phyloP scores from a whole-genome alignment of 2,797 vertebrate genomes.

The Platalea minor region DNA sequence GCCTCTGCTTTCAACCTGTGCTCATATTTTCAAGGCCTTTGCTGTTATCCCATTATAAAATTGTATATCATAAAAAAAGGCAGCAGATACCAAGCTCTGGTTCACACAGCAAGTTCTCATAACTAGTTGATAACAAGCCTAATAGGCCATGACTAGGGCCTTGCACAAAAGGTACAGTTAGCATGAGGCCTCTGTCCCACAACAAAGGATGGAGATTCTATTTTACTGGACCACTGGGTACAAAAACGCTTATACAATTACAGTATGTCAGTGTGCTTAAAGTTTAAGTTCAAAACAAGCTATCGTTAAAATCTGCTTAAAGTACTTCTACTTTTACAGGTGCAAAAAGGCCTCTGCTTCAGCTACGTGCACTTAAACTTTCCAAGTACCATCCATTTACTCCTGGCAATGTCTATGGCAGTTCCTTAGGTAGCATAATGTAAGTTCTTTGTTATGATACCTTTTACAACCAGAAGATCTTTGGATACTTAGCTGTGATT shows the following conservation, averaged over 20 bases:
- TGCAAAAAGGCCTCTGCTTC: background rate
- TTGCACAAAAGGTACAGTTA: background rate
- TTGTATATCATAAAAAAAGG: background rate
- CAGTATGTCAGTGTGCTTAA: background rate
- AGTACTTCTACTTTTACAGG: background rate
- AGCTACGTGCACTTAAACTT: background rate
- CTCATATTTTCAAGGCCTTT: background rate
- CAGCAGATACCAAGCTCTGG: background rate
- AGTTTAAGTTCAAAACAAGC: background rate
- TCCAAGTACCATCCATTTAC: background rate
- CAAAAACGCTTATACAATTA: background rate
- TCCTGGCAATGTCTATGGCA: background rate
- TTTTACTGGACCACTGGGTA: background rate
- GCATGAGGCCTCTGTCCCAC: background rate
- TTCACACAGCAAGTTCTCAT: background rate
- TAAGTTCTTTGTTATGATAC: background rate
- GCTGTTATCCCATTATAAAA: background rate
- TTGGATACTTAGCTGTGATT: background rate
- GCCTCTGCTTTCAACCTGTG: background rate
- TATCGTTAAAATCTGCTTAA: background rate
- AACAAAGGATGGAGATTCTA: background rate
- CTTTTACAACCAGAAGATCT: background rate
- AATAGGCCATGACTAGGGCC: background rate
- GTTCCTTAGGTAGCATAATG: background rate
- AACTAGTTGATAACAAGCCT: background rate